Conservation (phyloP, 2,113 vertebrate genomes). For the Malurus melanocephalus region DNA sequence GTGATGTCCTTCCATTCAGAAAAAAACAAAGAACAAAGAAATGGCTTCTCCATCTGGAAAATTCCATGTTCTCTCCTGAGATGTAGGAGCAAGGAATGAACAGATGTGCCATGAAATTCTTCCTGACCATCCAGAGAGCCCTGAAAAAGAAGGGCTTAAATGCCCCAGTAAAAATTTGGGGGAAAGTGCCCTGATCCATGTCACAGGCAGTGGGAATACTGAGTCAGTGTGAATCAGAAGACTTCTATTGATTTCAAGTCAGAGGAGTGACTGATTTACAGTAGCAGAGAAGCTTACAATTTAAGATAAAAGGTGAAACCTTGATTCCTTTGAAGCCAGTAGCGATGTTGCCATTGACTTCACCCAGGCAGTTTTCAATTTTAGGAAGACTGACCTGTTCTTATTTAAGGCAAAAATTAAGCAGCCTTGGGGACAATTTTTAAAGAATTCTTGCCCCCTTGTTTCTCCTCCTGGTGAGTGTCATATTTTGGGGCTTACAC, state of each 20-base stretch:
- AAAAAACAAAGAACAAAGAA: neutral
- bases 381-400: neutral
- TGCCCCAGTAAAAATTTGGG: neutral
- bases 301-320: neutral
- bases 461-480: neutral
- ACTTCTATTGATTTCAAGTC: neutral
- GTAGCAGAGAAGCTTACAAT: neutral
- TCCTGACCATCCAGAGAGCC: neutral
- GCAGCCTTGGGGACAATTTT: neutral
- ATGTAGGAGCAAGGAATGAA: neutral
- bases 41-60: neutral
- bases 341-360: neutral
- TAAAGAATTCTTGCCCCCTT: neutral
- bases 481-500: neutral
- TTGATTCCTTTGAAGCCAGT: neutral
- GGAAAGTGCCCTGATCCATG: neutral
- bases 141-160: neutral
- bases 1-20: neutral
- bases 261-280: neutral
- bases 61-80: neutral
- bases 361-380: neutral
- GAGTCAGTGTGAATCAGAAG: neutral
- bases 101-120: rapidly evolving
- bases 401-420: neutral
- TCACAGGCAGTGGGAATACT: neutral